phyloP scores from a whole-genome alignment of 2,113 vertebrate species.

The Engraulis encrasicolus region DNA sequence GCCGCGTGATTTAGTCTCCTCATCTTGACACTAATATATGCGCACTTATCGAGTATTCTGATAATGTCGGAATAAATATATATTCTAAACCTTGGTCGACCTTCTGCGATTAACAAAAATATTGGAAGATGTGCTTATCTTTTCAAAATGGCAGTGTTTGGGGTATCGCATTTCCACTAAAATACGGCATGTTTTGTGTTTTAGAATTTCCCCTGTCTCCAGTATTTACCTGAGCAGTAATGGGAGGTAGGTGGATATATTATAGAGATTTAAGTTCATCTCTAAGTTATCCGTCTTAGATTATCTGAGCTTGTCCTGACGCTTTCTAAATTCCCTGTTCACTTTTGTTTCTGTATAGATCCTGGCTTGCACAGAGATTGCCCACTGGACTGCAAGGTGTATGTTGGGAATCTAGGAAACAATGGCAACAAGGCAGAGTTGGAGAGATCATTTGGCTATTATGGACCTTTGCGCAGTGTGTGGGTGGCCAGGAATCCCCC shows the following conservation, averaged over 20 bases:
- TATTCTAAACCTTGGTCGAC: no score
- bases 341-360: slow-evolving; percentile 55
- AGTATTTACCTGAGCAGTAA: background rate
- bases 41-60: no score
- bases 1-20: no score
- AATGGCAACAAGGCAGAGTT: slow-evolving; percentile 97
- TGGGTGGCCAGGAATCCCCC: slow-evolving; percentile 98
- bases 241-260: background rate
- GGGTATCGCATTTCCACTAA: background rate
- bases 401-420: slow-evolving; percentile 97
- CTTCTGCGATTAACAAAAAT: no score
- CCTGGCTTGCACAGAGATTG: slow-evolving; percentile 89
- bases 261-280: background rate
- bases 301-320: background rate
- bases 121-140: no score
- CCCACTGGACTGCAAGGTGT: slow-evolving; percentile 97
- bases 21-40: no score
- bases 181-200: background rate
- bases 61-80: no score
- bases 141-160: background rate
- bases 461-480: slow-evolving; percentile 93
- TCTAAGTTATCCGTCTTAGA: background rate
- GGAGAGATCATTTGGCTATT: slow-evolving; percentile 95
- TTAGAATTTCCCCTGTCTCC: background rate
- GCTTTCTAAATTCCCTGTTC: background rate